These are phyloP conservation scores for Adoxophyes honmai DNA, from an alignment of 1,140 invertebrate genomes.

Conservation along the genomic window DNA sequence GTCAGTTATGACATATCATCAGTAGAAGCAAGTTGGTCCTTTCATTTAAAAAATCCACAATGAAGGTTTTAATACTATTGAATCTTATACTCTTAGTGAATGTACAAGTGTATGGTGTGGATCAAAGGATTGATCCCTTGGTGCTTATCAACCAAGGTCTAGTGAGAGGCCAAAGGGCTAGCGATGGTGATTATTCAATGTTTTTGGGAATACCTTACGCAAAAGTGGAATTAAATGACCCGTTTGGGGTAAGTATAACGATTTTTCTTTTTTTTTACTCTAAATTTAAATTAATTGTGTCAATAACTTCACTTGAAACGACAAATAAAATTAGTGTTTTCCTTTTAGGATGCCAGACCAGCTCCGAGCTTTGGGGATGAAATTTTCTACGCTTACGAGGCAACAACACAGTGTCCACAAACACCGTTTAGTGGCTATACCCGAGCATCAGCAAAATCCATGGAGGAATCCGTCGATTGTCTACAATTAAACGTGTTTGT, in stretches of 20 bases:
- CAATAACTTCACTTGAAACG: too few species aligned
- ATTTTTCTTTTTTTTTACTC: neutral
- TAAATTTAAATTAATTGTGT: too few species aligned
- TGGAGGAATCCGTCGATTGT: neutral
- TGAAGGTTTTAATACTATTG: conserved; percentile 37
- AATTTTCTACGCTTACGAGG: conserved; percentile 14
- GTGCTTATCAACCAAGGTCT: conserved; percentile 60
- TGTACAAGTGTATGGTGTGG: conserved; percentile 33
- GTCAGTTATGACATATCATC: neutral
- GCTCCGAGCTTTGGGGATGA: conserved; percentile 1
- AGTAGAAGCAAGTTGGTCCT: neutral
- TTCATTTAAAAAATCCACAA: conserved; percentile 12
- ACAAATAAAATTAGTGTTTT: neutral
- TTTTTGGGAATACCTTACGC: conserved; percentile 66
- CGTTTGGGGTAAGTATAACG: conserved; percentile 59
- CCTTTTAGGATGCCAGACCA: neutral
- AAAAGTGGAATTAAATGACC: conserved; percentile 47
- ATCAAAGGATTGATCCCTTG: conserved; percentile 57
- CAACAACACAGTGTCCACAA: conserved; percentile 9
- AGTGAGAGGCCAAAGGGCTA: conserved; percentile 52
- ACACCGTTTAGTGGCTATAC: too few species aligned
- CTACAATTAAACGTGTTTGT: conserved; percentile 15
- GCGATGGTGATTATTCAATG: conserved; percentile 53
- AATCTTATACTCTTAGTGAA: conserved; percentile 32
- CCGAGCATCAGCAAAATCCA: neutral